Evolutionary conservation across 2,888 invertebrate species (phyloP).

Genomic region (Acanthoscelides obtectus): DNA sequence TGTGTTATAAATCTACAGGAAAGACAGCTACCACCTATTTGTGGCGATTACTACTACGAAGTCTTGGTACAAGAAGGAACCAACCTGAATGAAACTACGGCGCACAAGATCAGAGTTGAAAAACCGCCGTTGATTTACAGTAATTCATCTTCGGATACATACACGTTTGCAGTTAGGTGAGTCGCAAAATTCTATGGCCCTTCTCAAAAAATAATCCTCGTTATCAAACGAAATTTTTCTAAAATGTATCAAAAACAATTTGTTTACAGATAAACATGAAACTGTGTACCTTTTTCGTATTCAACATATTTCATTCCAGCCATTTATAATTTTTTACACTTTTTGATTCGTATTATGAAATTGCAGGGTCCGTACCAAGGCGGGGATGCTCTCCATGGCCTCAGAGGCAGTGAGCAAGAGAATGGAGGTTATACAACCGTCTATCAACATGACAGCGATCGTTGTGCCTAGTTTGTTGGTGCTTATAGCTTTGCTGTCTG

Average conservation of each 20-base stretch:
- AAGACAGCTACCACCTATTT: constrained; percentile 38
- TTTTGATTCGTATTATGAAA: too few relatives aligned
- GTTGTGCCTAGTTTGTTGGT: constrained; percentile 48
- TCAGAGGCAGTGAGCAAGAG: constrained; percentile 54
- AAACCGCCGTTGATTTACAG: constrained; percentile 56
- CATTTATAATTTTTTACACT: too few relatives aligned
- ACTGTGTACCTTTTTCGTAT: too few relatives aligned
- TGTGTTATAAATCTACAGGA: constrained; percentile 38
- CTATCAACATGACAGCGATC: constrained; percentile 32
- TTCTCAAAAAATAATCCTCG: too few relatives aligned
- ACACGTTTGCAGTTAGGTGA: neutral
- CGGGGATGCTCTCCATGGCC: constrained; percentile 58
- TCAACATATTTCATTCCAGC: too few relatives aligned
- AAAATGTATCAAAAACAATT: too few relatives aligned
- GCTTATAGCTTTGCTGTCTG: constrained; percentile 50
- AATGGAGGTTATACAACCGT: constrained; percentile 6
- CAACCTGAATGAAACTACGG: constrained; percentile 49
- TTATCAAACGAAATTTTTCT: too few relatives aligned
- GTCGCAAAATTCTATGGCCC: too few relatives aligned
- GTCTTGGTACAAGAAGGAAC: constrained; percentile 59
- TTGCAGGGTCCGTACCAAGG: constrained; percentile 41
- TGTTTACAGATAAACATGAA: too few relatives aligned
- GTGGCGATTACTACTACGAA: constrained; percentile 53
- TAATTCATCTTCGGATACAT: constrained; percentile 44
- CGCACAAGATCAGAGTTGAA: constrained; percentile 48